Evolutionary conservation across 2,797 vertebrate genomes (phyloP).

Genomic region (Mycteria americana): DNA sequence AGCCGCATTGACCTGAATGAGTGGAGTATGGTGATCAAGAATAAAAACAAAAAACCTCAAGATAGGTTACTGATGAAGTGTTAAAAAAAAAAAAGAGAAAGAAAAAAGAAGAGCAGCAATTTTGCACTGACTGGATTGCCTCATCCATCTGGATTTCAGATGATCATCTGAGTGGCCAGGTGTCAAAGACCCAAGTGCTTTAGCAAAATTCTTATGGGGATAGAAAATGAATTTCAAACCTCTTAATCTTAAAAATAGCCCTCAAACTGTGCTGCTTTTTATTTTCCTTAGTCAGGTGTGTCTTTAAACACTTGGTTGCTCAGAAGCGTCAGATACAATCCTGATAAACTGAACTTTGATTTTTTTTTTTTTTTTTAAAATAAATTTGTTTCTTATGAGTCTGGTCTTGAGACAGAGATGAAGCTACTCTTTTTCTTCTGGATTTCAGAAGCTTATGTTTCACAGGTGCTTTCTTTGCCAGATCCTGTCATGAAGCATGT

Average conservation of each 20-base stretch:
- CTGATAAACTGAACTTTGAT: constrained; percentile 8
- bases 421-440: constrained; percentile 62
- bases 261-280: constrained; percentile 47
- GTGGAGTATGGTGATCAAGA: constrained; percentile 41
- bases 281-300: constrained; percentile 3
- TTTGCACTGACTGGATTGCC: constrained; percentile 56
- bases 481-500: constrained; percentile 5
- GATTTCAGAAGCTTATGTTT: constrained; percentile 61
- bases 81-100: background rate
- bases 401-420: constrained; percentile 19
- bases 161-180: background rate
- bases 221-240: constrained; percentile 18
- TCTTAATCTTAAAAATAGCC: background rate
- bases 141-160: constrained; percentile 30
- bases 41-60: constrained; percentile 12
- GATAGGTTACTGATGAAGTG: constrained; percentile 2
- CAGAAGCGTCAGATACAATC: constrained; percentile 19
- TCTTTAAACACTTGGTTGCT: constrained; percentile 42
- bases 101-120: background rate
- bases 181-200: constrained; percentile 35
- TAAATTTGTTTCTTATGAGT: background rate
- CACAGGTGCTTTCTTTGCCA: constrained; percentile 40
- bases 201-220: constrained; percentile 39
- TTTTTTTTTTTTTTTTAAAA: background rate
- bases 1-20: constrained; percentile 40